Evolutionary conservation across 2,113 vertebrate genomes (phyloP).

Genomic region (Opisthocomus hoazin): DNA sequence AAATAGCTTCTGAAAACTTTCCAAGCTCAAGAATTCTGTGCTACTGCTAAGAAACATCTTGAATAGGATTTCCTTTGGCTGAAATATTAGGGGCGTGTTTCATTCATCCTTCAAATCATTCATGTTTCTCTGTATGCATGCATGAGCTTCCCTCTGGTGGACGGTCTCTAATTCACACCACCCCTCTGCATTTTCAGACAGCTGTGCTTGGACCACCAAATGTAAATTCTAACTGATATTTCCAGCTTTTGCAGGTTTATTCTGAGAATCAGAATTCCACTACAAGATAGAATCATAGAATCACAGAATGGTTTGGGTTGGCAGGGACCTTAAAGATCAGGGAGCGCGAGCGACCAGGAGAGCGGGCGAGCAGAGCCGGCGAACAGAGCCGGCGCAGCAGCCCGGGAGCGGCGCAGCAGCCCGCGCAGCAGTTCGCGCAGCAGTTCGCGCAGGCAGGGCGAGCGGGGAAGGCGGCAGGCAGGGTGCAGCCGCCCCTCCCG

Average conservation of each 20-base stretch:
- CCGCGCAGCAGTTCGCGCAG: too few relatives aligned
- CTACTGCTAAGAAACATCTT: not conserved
- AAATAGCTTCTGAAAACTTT: not conserved
- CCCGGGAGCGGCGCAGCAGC: too few relatives aligned
- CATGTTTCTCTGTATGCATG: not conserved
- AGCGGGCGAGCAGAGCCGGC: too few relatives aligned
- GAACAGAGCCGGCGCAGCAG: too few relatives aligned
- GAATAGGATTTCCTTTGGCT: not conserved
- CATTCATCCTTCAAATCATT: not conserved
- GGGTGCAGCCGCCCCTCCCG: too few relatives aligned
- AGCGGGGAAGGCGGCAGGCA: too few relatives aligned
- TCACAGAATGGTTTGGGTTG: too few relatives aligned
- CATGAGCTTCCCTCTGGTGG: conserved; percentile 3
- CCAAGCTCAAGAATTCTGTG: not conserved
- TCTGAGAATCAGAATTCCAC: not conserved
- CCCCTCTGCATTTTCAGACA: not conserved
- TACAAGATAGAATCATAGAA: too few relatives aligned
- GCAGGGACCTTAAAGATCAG: too few relatives aligned
- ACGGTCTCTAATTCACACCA: not conserved
- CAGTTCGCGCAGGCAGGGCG: too few relatives aligned
- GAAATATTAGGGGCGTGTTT: not conserved
- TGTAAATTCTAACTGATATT: not conserved
- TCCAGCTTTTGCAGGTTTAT: not conserved
- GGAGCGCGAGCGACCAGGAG: too few relatives aligned
- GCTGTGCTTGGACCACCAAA: not conserved